phyloP scores from a whole-genome alignment of 92 coral and sea anemone genomes.

The Porites cylindrica region DNA sequence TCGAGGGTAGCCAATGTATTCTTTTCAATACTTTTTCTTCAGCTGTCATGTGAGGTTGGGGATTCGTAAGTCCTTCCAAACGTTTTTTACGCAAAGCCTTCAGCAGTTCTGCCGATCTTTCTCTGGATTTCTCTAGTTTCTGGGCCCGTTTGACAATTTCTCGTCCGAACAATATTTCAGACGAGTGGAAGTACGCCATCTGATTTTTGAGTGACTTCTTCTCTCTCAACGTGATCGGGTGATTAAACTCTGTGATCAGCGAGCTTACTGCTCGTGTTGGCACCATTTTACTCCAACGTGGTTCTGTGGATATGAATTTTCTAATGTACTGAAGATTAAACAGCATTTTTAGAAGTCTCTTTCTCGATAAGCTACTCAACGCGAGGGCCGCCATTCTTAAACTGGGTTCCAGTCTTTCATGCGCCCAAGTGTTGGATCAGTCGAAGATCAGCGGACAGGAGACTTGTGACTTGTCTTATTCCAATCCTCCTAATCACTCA shows the following conservation, averaged over 20 bases:
- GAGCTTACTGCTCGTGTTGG: not conserved
- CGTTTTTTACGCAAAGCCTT: constrained; percentile 69
- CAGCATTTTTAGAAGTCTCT: not conserved
- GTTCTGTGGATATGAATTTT: not conserved
- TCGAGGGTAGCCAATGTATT: constrained; percentile 48
- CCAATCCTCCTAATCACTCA: too few species aligned
- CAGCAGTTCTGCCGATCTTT: constrained; percentile 67
- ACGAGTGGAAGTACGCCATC: constrained; percentile 7
- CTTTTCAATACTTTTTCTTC: constrained; percentile 59
- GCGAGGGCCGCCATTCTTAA: too few species aligned
- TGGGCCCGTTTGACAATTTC: constrained; percentile 30
- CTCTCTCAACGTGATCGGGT: not conserved
- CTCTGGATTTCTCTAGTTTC: constrained; percentile 60
- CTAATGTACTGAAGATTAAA: not conserved
- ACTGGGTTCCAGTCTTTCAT: too few species aligned
- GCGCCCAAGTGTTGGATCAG: too few species aligned
- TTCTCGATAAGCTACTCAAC: too few species aligned
- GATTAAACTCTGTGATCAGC: not conserved
- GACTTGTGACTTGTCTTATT: too few species aligned
- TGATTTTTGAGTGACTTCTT: not conserved
- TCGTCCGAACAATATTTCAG: not conserved
- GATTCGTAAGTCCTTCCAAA: constrained; percentile 71
- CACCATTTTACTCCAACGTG: not conserved
- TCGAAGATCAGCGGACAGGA: too few species aligned
- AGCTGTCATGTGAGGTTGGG: constrained; percentile 45